phyloP scores from a whole-genome alignment of 2,888 invertebrate species.

The Coleophora flavipennella region DNA sequence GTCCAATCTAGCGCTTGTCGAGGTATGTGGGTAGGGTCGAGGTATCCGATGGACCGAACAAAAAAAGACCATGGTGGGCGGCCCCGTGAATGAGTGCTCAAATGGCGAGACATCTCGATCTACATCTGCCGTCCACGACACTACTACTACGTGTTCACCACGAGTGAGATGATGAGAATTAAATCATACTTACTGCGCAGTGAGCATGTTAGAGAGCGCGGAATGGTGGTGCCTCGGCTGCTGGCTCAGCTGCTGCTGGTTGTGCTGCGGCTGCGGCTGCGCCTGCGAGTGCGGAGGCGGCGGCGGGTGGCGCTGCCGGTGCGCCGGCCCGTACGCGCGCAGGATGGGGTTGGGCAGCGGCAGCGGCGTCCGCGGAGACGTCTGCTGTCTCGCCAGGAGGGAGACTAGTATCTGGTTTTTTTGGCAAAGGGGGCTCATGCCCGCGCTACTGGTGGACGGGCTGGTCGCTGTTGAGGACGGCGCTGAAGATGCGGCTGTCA shows the following conservation, averaged over 20 bases:
- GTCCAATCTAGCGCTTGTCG: too few relatives aligned
- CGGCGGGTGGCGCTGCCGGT: constrained; percentile 32
- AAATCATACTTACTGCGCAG: constrained; percentile 18
- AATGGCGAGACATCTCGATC: too few relatives aligned
- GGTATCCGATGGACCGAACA: too few relatives aligned
- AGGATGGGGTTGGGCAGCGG: constrained; percentile 80
- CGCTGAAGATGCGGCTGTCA: constrained; percentile 67
- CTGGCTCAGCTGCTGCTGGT: constrained; percentile 7
- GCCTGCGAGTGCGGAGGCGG: constrained; percentile 22
- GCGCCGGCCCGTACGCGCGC: constrained; percentile 35
- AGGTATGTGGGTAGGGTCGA: too few relatives aligned
- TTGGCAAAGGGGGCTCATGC: constrained; percentile 81
- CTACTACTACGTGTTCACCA: too few relatives aligned
- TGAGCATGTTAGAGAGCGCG: constrained; percentile 41
- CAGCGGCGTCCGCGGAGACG: constrained; percentile 77
- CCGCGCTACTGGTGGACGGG: constrained; percentile 38
- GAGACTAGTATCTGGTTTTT: constrained; percentile 90
- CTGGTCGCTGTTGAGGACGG: constrained; percentile 39
- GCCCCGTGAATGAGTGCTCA: too few relatives aligned
- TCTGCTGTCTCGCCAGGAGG: constrained; percentile 82
- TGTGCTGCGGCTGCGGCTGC: constrained; percentile 8
- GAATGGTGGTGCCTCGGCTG: constrained; percentile 17
- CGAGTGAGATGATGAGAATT: too few relatives aligned
- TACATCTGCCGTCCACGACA: too few relatives aligned
- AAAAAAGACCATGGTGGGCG: too few relatives aligned